Percentiles rank a stretch among this genome's conserved stretches.
Evolutionary conservation across 2,888 invertebrate genomes (phyloP).

Genomic region (Linyphia triangularis): DNA sequence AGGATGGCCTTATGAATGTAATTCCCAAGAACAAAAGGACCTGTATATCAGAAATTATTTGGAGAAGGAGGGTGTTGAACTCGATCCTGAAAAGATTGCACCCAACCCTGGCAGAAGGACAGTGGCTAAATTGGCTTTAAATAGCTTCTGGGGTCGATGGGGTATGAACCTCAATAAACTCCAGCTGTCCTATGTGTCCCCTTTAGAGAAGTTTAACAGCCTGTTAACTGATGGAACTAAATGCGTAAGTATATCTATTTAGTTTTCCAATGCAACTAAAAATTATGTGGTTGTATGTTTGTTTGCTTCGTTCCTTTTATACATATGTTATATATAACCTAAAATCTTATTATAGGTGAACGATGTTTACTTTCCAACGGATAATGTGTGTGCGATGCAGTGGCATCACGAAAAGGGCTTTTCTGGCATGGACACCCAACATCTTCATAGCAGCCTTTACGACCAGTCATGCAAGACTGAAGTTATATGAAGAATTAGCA

Average conservation of each 20-base stretch:
- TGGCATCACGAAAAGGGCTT: not conserved
- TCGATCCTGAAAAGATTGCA: not conserved
- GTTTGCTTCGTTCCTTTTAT: no score
- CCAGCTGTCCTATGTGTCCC: not conserved
- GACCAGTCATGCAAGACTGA: not conserved
- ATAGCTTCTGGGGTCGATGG: constrained; percentile 39
- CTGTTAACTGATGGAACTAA: not conserved
- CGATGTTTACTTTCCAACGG: not conserved
- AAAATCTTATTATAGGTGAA: constrained; percentile 5
- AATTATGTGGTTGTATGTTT: no score
- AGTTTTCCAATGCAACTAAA: not conserved
- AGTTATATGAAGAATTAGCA: not conserved
- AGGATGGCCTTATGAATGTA: constrained; percentile 34
- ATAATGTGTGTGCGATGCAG: not conserved
- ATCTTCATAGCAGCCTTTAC: constrained; percentile 6
- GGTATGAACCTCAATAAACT: constrained; percentile 6
- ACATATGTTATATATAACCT: no score
- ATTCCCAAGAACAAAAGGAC: not conserved
- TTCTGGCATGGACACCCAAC: not conserved
- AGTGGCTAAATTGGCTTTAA: constrained; percentile 14
- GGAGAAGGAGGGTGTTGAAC: constrained; percentile 12
- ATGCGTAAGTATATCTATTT: not conserved
- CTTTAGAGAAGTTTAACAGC: not conserved
- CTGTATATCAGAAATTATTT: constrained; percentile 10
- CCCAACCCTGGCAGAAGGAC: constrained; percentile 14